Percentiles rank a stretch among this genome's conserved stretches.
These are phyloP conservation scores for Cladopsammia gracilis DNA, from an alignment of 64 coral and sea anemone genomes.

Conservation along the genomic window DNA sequence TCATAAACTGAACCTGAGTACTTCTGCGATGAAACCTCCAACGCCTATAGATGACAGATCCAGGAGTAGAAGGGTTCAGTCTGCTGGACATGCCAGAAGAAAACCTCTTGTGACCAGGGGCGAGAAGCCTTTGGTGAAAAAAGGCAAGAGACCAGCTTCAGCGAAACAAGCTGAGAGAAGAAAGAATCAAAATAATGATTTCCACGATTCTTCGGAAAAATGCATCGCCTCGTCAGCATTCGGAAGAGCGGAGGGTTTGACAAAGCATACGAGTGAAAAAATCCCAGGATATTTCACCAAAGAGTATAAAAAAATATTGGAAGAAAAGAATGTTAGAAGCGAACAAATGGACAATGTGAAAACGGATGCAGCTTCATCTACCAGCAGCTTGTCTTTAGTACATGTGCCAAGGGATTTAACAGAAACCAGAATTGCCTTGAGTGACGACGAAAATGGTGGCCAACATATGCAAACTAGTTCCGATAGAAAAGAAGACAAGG, in stretches of 20 bases:
- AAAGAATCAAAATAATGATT: neutral
- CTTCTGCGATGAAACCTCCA: neutral
- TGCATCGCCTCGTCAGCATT: neutral
- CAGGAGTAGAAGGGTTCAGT: constrained; percentile 53
- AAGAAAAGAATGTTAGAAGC: neutral
- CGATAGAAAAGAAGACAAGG: neutral
- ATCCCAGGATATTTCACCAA: constrained; percentile 81
- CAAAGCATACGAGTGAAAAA: neutral
- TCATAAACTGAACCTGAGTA: constrained; percentile 69
- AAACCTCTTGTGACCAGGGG: neutral
- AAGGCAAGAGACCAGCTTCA: neutral
- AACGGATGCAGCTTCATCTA: neutral
- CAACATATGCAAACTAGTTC: neutral
- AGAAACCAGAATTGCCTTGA: too few species aligned
- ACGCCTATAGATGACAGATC: neutral
- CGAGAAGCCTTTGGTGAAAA: neutral
- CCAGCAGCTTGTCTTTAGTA: neutral
- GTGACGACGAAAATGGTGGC: neutral
- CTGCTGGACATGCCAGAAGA: constrained; percentile 41
- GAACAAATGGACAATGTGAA: neutral
- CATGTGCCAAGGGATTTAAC: neutral
- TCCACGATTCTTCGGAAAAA: neutral
- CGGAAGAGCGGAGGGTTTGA: neutral
- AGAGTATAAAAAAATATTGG: constrained; percentile 62
- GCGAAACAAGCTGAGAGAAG: neutral